Evolutionary conservation across 2,113 vertebrate species (phyloP).

Genomic region (Xenotilapia caudafasciata): DNA sequence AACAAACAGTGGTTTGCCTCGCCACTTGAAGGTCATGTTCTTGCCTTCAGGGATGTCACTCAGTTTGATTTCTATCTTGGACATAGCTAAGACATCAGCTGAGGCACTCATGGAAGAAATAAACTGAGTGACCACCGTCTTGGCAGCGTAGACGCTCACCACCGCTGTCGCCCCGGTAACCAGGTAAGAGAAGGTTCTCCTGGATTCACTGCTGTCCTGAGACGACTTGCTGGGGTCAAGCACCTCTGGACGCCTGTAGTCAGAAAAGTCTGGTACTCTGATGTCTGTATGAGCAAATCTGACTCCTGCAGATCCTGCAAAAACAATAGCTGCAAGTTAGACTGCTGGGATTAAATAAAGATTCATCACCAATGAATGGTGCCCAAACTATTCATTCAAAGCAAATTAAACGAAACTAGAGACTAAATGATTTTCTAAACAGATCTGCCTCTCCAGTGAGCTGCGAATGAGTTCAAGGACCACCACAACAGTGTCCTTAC

Average conservation of each 20-base stretch:
- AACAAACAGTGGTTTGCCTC: conserved; percentile 88
- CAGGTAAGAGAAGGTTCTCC: conserved; percentile 85
- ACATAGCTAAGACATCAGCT: conserved; percentile 86
- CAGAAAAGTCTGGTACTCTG: conserved; percentile 82
- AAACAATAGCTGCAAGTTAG: background rate
- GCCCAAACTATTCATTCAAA: background rate
- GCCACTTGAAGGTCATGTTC: conserved; percentile 91
- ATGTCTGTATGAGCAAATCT: conserved; percentile 84
- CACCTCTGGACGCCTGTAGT: conserved; percentile 80
- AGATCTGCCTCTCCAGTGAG: background rate
- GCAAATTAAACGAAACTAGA: background rate
- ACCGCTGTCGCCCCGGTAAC: conserved; percentile 76
- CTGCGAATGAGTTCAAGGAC: background rate
- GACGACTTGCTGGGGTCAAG: conserved; percentile 72
- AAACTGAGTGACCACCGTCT: conserved; percentile 82
- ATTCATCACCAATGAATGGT: accelerated
- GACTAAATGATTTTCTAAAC: background rate
- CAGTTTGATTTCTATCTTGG: conserved; percentile 88
- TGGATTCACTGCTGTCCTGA: conserved; percentile 74
- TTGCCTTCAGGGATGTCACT: conserved; percentile 88
- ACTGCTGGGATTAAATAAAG: background rate
- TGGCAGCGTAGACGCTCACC: conserved; percentile 77
- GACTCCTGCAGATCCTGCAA: conserved; percentile 70
- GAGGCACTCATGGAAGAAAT: conserved; percentile 88
- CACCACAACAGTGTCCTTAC: background rate